Evolutionary conservation across 2,888 invertebrate genomes (phyloP).

Genomic region (Drosophila aldrichi): DNA sequence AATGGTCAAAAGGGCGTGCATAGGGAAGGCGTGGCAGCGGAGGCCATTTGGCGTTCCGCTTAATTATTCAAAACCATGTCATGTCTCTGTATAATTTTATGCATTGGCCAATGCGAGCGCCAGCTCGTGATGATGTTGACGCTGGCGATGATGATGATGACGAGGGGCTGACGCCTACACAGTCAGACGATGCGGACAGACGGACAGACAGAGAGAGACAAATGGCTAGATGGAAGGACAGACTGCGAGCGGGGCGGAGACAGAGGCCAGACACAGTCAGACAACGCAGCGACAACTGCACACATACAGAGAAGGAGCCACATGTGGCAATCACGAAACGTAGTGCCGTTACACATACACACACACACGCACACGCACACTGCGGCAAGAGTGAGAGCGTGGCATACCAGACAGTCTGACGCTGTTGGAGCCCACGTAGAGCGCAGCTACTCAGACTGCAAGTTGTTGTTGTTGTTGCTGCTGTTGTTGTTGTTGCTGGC

Average conservation of each 20-base stretch:
- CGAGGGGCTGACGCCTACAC: slow-evolving; percentile 60
- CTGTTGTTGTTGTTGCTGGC: slow-evolving; percentile 49
- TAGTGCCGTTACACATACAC: slow-evolving; percentile 65
- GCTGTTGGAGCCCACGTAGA: slow-evolving; percentile 84
- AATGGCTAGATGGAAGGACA: slow-evolving; percentile 15
- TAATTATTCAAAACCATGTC: slow-evolving; percentile 85
- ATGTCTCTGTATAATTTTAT: slow-evolving; percentile 84
- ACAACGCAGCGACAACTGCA: slow-evolving; percentile 60
- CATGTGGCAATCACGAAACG: slow-evolving; percentile 75
- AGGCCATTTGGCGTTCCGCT: slow-evolving; percentile 72
- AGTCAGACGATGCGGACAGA: slow-evolving; percentile 30
- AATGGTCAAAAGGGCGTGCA: neutral
- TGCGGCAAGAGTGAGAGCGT: slow-evolving; percentile 59
- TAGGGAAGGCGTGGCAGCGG: slow-evolving; percentile 17
- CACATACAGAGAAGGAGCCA: slow-evolving; percentile 60
- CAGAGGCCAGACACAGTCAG: slow-evolving; percentile 50
- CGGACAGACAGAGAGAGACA: slow-evolving; percentile 12
- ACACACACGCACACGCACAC: slow-evolving; percentile 16
- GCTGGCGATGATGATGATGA: slow-evolving; percentile 42
- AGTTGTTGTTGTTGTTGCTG: slow-evolving; percentile 33
- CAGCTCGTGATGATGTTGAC: slow-evolving; percentile 34
- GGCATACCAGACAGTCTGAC: slow-evolving; percentile 85
- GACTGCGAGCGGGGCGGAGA: slow-evolving; percentile 32
- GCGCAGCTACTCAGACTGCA: slow-evolving; percentile 62
- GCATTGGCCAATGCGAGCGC: slow-evolving; percentile 80